phyloP scores from a whole-genome alignment of 2,888 invertebrate species.

The Podabrus alpinus region DNA sequence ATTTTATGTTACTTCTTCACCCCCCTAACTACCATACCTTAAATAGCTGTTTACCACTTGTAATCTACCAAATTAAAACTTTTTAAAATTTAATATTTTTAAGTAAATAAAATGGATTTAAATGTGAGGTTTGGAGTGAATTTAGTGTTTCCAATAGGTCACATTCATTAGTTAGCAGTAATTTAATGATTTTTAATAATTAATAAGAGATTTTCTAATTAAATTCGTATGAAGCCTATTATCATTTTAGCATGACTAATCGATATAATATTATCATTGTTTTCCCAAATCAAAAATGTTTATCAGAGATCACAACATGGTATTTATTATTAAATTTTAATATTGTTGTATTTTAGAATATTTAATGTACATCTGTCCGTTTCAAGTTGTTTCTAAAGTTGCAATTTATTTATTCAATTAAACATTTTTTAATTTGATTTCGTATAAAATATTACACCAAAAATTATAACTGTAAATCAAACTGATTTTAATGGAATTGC shows the following conservation, averaged over 20 bases:
- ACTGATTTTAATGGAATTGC: neutral
- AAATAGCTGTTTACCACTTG: neutral
- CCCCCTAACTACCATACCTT: neutral
- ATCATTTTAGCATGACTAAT: too few relatives aligned
- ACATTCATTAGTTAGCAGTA: too few relatives aligned
- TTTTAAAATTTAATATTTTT: neutral
- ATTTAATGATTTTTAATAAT: too few relatives aligned
- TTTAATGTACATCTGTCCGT: neutral
- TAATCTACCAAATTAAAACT: neutral
- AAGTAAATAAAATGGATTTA: neutral
- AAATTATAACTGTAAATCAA: neutral
- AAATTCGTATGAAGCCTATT: too few relatives aligned
- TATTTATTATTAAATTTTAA: neutral
- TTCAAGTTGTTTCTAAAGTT: neutral
- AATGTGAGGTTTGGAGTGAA: too few relatives aligned
- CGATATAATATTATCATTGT: too few relatives aligned
- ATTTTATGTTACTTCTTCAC: neutral
- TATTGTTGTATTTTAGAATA: neutral
- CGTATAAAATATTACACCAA: neutral
- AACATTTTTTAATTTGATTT: neutral
- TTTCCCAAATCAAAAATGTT: too few relatives aligned
- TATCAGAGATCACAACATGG: too few relatives aligned
- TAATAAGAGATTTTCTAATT: too few relatives aligned
- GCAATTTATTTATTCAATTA: neutral
- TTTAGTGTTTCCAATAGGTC: too few relatives aligned